These are phyloP conservation scores for Mythimna loreyi DNA, from an alignment of 2,888 invertebrate species.

Conservation along the genomic window DNA sequence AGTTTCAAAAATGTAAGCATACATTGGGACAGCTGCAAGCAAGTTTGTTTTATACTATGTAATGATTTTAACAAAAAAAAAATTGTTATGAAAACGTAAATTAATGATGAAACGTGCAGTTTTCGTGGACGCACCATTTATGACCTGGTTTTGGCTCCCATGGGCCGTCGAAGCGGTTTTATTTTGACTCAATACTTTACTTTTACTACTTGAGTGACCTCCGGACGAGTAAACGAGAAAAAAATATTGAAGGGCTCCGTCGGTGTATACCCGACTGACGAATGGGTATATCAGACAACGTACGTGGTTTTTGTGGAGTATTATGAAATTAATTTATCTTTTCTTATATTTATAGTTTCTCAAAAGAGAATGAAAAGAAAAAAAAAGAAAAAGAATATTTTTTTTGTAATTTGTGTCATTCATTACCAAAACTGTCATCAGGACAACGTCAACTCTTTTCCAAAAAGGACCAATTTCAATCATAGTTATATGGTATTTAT, in stretches of 20 bases:
- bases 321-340: too few relatives aligned
- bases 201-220: conserved; percentile 86
- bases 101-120: conserved; percentile 58
- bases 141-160: conserved; percentile 85
- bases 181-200: conserved; percentile 81
- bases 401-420: too few relatives aligned
- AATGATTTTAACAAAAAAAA: neutral
- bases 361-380: too few relatives aligned
- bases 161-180: conserved; percentile 74
- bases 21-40: too few relatives aligned
- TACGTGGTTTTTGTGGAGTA: neutral
- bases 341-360: too few relatives aligned
- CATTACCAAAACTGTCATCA: too few relatives aligned
- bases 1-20: too few relatives aligned
- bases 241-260: conserved; percentile 74
- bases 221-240: conserved; percentile 76
- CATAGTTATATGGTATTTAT: too few relatives aligned
- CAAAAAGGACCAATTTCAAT: too few relatives aligned
- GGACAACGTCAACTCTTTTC: too few relatives aligned
- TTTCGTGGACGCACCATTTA: conserved; percentile 76
- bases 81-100: conserved; percentile 31
- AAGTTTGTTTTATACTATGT: too few relatives aligned
- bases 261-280: conserved; percentile 72
- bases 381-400: too few relatives aligned
- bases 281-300: conserved; percentile 46